Conservation (phyloP, 64 coral and sea anemone genomes). For the Catalaphyllia jardinei region DNA sequence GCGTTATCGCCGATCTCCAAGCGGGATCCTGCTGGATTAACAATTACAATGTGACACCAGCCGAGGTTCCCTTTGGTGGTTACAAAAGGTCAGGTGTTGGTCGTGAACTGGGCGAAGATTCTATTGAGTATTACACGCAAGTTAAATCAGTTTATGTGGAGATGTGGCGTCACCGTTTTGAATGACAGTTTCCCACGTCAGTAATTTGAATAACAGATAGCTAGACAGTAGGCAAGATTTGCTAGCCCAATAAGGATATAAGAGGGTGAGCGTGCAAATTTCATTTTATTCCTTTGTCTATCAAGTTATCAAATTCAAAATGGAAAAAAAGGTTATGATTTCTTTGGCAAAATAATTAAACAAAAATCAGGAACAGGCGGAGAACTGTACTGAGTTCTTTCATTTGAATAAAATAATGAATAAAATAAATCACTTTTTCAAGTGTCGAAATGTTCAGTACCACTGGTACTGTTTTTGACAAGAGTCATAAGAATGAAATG, state of each 20-base stretch:
- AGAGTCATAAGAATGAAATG: neutral
- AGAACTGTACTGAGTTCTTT: no score
- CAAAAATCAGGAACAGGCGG: neutral
- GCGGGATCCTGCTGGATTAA: slow-evolving; percentile 95
- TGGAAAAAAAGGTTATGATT: no score
- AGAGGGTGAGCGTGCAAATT: neutral
- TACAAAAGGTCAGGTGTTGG: slow-evolving; percentile 97
- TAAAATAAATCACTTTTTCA: no score
- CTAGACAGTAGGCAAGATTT: neutral
- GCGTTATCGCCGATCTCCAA: slow-evolving; percentile 74
- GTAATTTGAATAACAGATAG: neutral
- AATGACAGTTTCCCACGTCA: neutral
- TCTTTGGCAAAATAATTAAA: neutral
- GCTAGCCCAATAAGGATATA: neutral
- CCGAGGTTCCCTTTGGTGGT: slow-evolving; percentile 86
- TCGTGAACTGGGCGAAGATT: slow-evolving; percentile 71
- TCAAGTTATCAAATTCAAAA: neutral
- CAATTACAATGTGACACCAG: slow-evolving; percentile 77
- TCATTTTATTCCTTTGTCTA: neutral
- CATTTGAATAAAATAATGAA: no score
- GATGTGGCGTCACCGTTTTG: slow-evolving; percentile 87
- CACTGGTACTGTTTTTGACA: neutral
- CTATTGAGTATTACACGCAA: slow-evolving; percentile 85
- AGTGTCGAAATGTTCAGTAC: no score
- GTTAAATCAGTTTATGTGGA: slow-evolving; percentile 93